Evolutionary conservation across 2,797 vertebrate species (phyloP).

Genomic region (Pipistrellus pygmaeus): DNA sequence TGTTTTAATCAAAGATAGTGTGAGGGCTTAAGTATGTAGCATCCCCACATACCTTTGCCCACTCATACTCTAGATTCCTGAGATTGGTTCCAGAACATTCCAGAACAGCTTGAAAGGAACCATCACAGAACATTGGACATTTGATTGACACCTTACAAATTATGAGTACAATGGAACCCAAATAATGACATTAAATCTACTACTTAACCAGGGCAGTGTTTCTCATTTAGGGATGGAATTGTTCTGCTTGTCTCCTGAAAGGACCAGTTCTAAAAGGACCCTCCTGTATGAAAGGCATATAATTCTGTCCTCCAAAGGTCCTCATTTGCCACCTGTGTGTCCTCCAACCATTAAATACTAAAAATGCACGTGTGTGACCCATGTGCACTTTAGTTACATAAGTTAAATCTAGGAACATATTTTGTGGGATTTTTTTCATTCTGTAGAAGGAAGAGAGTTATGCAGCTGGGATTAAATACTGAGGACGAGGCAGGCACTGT

Average conservation of each 20-base stretch:
- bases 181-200: background rate
- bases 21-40: fast-evolving
- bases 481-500: slow-evolving; percentile 74
- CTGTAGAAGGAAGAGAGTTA: slow-evolving; percentile 59
- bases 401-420: slow-evolving; percentile 64
- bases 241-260: background rate
- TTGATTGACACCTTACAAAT: fast-evolving
- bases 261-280: background rate
- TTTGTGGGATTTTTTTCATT: slow-evolving; percentile 58
- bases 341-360: slow-evolving; percentile 52
- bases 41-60: fast-evolving
- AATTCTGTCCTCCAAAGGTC: fast-evolving
- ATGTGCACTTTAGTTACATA: slow-evolving; percentile 32
- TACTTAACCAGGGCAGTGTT: background rate
- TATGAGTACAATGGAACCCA: background rate
- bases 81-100: background rate
- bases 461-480: slow-evolving; percentile 76
- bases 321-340: background rate
- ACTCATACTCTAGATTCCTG: fast-evolving
- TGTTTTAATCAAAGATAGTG: fast-evolving
- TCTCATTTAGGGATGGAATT: background rate
- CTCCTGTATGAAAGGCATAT: background rate
- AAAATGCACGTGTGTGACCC: background rate
- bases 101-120: background rate
- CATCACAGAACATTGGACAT: fast-evolving